Conservation (phyloP, 2,888 invertebrate genomes). For the Aelia acuminata region DNA sequence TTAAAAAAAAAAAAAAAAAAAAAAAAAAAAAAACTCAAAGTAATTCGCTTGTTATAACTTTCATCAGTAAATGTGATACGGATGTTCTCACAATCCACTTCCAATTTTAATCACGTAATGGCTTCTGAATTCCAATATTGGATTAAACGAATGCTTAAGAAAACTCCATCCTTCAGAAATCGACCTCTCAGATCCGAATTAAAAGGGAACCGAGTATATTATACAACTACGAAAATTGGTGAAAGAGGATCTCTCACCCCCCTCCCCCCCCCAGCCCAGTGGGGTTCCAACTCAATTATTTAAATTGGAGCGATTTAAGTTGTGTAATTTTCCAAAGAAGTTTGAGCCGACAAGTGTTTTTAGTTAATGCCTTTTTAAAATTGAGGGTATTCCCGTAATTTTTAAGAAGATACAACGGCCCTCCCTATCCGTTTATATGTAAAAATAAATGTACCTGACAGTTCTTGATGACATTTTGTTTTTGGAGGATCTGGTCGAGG, state of each 20-base stretch:
- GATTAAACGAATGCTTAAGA: neutral
- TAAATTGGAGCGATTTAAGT: slow-evolving; percentile 7
- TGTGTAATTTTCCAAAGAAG: neutral
- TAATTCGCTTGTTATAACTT: neutral
- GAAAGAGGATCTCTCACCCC: neutral
- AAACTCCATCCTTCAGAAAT: neutral
- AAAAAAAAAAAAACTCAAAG: no score
- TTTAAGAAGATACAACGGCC: neutral
- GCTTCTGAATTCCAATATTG: slow-evolving; percentile 23
- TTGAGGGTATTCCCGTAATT: neutral
- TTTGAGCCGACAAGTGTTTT: neutral
- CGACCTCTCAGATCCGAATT: slow-evolving; percentile 2
- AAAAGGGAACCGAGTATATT: neutral
- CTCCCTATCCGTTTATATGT: no score
- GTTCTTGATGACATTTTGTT: no score
- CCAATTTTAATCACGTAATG: slow-evolving; percentile 24
- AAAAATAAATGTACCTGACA: no score
- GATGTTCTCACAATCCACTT: neutral
- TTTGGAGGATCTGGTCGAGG: no score
- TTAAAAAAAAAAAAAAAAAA: no score
- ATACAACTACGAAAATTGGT: slow-evolving; percentile 1
- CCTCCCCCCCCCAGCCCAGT: no score
- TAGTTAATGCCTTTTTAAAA: neutral
- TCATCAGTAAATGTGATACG: neutral
- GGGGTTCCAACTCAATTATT: no score